Base-by-base conservation (phyloP, 2,888 invertebrate genomes). In the Oithona nana region DNA sequence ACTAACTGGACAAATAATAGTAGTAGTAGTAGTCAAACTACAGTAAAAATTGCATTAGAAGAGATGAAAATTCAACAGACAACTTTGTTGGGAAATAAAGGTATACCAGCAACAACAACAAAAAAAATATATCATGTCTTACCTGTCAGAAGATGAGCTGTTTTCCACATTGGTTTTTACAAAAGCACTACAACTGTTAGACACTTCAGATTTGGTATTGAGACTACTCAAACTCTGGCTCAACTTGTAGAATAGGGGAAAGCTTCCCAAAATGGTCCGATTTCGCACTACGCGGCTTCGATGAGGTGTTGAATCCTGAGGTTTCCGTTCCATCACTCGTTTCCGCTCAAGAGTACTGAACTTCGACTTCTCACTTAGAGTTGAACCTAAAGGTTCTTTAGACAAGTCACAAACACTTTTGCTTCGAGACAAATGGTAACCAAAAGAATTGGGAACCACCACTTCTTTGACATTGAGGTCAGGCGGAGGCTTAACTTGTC, bases 191-290 rank as follows among this genome's bases (percentile, higher is more conserved):
- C 39, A 39, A 39, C n/a, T n/a, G n/a, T n/a, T n/a, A n/a, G n/a
- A n/a, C n/a, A n/a, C n/a, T n/a, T n/a, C n/a, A 39, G 39, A 39
- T 11, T 54, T 54, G 2, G 54, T 54, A 26, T 54, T 54, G 3
- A 61, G 54, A 16, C 30, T 30, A 28, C 61, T 61, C 52, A 54
- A 13, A 6, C 52, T 54, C 13, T 54, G 61, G 28, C 61, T 61
- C 8, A 61, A 29, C 30, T 61, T 61, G 24, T 61, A 61, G 20
- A 61, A 50, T 29, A 49, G 22, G 3, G 61, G 30, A 22, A 26
- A 52, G 29, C 61, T 61, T 16, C 61, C 52, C 1, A 61, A 28
- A 16, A 61, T 49, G 20, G 61, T 61, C 28, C 61, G 24, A 22
- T 61, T 49, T 20, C 51, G 8, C 26, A 61, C 61, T 30, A 61